Conservation (phyloP, 2,113 vertebrate species). For the Pelusios castaneus region DNA sequence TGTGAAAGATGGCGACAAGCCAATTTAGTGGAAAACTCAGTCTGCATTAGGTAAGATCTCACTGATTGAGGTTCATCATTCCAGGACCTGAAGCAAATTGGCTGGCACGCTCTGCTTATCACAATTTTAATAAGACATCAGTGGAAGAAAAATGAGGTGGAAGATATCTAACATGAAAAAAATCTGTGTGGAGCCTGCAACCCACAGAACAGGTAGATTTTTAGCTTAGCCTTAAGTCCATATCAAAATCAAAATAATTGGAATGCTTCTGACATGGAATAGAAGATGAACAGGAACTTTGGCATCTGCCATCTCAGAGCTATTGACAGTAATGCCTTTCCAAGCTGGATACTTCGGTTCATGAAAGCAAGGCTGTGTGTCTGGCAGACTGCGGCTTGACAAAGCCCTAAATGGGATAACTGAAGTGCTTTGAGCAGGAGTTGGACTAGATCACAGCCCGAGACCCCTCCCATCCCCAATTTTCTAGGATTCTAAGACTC, state of each 20-base stretch:
- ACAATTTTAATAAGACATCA: background rate
- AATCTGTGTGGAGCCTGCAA: background rate
- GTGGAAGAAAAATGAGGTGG: background rate
- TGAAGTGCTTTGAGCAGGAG: too few species aligned
- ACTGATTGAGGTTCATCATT: background rate
- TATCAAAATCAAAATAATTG: background rate
- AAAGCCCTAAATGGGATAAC: too few species aligned
- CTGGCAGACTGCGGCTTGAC: too few species aligned
- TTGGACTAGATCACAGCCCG: too few species aligned
- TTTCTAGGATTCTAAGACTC: background rate
- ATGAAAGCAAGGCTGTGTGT: background rate
- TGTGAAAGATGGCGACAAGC: background rate
- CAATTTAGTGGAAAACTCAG: background rate
- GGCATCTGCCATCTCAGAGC: background rate
- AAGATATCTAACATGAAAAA: background rate
- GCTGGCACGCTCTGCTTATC: background rate
- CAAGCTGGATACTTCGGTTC: background rate
- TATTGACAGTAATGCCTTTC: background rate
- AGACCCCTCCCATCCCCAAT: too few species aligned
- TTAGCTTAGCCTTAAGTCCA: background rate
- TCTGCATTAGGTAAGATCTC: background rate
- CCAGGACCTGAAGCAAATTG: background rate
- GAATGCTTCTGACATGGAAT: background rate
- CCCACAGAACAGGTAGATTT: background rate
- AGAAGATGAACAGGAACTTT: background rate